These are phyloP conservation scores for Simalia tracyae DNA, from an alignment of 2,797 vertebrate species.

Conservation along the genomic window DNA sequence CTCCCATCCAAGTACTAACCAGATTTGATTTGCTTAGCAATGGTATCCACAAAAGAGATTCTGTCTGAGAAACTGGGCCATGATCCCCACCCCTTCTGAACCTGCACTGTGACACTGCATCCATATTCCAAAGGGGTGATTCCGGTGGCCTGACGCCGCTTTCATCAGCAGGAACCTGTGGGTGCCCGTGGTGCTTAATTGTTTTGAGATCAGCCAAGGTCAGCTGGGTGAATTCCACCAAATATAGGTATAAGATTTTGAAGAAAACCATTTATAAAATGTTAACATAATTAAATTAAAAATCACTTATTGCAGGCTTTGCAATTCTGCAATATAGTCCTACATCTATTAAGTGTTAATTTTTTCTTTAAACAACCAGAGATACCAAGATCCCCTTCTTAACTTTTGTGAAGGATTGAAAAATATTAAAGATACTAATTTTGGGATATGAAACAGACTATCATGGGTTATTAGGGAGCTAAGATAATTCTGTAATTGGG, in stretches of 20 bases:
- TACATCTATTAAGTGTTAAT: not conserved
- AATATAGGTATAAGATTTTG: not conserved
- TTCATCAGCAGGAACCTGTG: too few species aligned
- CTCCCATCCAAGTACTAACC: too few species aligned
- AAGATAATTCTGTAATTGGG: not conserved
- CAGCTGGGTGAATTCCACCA: too few species aligned
- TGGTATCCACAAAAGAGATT: too few species aligned
- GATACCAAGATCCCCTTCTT: not conserved
- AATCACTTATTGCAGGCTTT: not conserved
- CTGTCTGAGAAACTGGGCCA: too few species aligned
- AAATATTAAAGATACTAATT: not conserved
- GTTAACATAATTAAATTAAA: not conserved
- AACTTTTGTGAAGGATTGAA: not conserved
- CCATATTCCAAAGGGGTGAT: too few species aligned
- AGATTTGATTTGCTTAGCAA: too few species aligned
- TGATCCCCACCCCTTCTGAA: too few species aligned
- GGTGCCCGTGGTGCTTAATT: too few species aligned
- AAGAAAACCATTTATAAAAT: not conserved
- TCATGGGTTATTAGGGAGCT: not conserved
- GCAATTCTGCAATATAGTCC: not conserved
- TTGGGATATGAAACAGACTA: not conserved
- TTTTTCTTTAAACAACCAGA: not conserved
- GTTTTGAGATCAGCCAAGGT: too few species aligned
- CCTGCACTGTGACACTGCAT: too few species aligned
- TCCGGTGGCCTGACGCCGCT: too few species aligned